Conservation (phyloP, 2,113 vertebrate genomes). For the Chionodraco myersi region DNA sequence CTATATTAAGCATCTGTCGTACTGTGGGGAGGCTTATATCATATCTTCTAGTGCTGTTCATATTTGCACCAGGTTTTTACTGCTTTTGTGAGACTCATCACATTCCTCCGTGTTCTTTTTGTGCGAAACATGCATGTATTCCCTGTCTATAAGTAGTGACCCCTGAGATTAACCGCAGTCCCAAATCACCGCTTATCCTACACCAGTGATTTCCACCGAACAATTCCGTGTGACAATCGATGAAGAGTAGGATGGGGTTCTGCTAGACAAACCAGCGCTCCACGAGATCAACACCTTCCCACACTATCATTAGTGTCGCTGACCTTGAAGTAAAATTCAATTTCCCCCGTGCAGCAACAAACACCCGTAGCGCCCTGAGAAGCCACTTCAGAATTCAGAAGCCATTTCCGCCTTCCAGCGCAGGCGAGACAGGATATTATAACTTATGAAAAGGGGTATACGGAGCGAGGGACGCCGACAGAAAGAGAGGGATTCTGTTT, state of each 20-base stretch:
- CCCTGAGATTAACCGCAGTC: slow-evolving; percentile 24
- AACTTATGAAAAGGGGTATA: slow-evolving; percentile 71
- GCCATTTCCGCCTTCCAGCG: slow-evolving; percentile 75
- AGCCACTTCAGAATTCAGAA: slow-evolving; percentile 73
- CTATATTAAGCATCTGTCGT: slow-evolving; percentile 32
- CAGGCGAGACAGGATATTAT: slow-evolving; percentile 77
- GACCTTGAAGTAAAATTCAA: slow-evolving; percentile 85
- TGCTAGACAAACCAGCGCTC: slow-evolving; percentile 66
- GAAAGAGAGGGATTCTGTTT: slow-evolving; percentile 71
- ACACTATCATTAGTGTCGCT: slow-evolving; percentile 81
- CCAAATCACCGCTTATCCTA: slow-evolving; percentile 49
- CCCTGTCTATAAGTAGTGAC: not conserved
- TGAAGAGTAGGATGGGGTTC: slow-evolving; percentile 61
- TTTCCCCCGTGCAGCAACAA: slow-evolving; percentile 81
- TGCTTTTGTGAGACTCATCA: not conserved
- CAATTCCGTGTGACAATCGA: slow-evolving; percentile 74
- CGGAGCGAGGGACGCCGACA: slow-evolving; percentile 55
- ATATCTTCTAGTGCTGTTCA: not conserved
- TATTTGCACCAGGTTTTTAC: not conserved
- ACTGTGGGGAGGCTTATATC: slow-evolving; percentile 17
- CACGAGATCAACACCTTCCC: slow-evolving; percentile 75
- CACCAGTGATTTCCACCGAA: slow-evolving; percentile 63
- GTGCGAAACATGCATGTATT: slow-evolving; percentile 22
- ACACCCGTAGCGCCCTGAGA: slow-evolving; percentile 49
- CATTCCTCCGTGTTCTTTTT: not conserved